Conservation (phyloP, 2,797 vertebrate genomes). For the Scyliorhinus canicula region DNA sequence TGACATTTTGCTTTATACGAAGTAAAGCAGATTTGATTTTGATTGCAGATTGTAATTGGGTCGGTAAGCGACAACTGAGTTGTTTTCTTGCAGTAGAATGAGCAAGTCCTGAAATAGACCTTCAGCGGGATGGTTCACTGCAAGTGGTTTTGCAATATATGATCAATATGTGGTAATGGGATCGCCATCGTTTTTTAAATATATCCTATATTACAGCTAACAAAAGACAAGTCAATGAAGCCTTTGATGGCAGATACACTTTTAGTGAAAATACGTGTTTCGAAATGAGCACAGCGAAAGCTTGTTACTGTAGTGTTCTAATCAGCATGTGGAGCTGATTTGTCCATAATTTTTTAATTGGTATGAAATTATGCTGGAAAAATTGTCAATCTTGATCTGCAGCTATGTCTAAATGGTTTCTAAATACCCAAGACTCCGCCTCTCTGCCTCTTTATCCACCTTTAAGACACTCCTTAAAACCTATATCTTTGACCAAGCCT, state of each 20-base stretch:
- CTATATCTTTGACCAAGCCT: neutral
- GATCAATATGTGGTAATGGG: neutral
- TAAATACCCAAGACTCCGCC: neutral
- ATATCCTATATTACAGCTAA: neutral
- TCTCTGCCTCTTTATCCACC: neutral
- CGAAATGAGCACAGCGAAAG: neutral
- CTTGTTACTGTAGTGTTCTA: neutral
- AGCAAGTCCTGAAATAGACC: neutral
- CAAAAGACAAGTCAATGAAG: neutral
- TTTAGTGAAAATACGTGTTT: neutral
- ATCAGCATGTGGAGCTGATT: neutral
- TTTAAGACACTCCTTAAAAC: neutral
- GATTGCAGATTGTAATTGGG: neutral
- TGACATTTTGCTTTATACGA: neutral
- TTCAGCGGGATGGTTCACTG: neutral
- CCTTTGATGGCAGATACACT: neutral
- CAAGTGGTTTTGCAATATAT: neutral
- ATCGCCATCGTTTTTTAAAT: neutral
- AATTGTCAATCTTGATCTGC: neutral
- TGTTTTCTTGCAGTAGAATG: neutral
- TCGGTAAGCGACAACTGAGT: neutral
- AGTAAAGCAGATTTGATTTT: constrained; percentile 11
- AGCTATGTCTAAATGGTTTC: neutral
- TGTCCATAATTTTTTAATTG: too few relatives aligned
- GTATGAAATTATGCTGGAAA: too few relatives aligned